Evolutionary conservation across 2,888 invertebrate genomes (phyloP), one percentile per base, ranked within the genome.

Genomic region (Chironomus tentans): DNA sequence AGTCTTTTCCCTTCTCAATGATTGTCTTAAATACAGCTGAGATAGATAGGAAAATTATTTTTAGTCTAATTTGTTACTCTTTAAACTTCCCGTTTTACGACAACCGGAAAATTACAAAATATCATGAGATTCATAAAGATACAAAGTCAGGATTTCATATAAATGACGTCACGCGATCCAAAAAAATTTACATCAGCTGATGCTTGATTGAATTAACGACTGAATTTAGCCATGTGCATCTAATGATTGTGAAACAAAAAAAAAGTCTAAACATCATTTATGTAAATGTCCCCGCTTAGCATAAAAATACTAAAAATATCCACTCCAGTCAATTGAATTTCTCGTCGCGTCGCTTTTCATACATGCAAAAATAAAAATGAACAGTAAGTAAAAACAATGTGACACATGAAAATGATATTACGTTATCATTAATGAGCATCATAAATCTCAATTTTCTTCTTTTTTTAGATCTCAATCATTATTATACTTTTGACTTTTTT

Each of bases 1-100:
- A 91, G 1, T 87, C 85, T 47, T 80, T 79, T 76, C 82, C 82
- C 77, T 82, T 83, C 12, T 80, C 78, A 10, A 83, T 79, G 4
- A 92, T 80, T 71, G 87, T 89, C 77, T 84, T 87, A 85, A 92
- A 93, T 78, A 92, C 91, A 77, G 89, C 92, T 92, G 81, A 28
- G 28, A 68, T 13, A n/a, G 5, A 38, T 38, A 38, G 38, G 38
- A 38, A 38, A 38, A 38, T 10, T 38, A 10, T 47, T 70, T 47
- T 48, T 47, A 62, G 21, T 15, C 6, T 56, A 56, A 56, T 56
- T 56, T 56, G 56, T 56, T 56, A 15, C 56, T n/a, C 15, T 72
- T 61, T 38, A 38, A 38, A 18, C 50, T 62, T 70, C 70, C 70
- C 61, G 56, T 28, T 62, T 10, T 56, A 38, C 6, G 56, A 56